Evolutionary conservation across 1,140 invertebrate genomes (phyloP).

Genomic region (Zaprionus africanus): DNA sequence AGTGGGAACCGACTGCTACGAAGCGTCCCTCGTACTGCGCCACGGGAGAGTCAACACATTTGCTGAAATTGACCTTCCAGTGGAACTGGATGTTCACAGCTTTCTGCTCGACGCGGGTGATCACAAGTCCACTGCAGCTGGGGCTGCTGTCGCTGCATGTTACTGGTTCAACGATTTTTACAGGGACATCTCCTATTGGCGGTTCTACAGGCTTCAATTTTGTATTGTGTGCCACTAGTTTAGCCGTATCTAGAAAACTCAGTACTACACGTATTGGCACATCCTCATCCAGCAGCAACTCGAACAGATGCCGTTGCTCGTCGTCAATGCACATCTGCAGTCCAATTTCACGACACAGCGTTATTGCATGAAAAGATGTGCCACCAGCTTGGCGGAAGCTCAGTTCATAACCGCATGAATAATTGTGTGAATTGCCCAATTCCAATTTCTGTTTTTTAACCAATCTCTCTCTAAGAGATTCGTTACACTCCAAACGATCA

Average conservation of each 20-base stretch:
- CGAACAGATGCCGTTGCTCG: conserved; percentile 61
- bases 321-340: conserved; percentile 57
- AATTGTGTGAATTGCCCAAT: background rate
- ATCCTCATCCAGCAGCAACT: conserved; percentile 55
- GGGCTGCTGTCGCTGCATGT: background rate
- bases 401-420: conserved; percentile 37
- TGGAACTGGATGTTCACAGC: conserved; percentile 47
- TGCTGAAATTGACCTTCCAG: conserved; percentile 85
- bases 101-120: conserved; percentile 57
- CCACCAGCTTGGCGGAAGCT: conserved; percentile 71
- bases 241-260: conserved; percentile 51
- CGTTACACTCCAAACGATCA: conserved; percentile 63
- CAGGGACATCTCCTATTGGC: background rate
- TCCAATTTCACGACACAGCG: conserved; percentile 64
- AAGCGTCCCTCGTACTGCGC: conserved; percentile 66
- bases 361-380: conserved; percentile 78
- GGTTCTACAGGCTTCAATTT: conserved; percentile 58
- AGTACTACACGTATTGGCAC: conserved; percentile 50
- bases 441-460: conserved; percentile 45
- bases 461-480: conserved; percentile 13
- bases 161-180: background rate
- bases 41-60: conserved; percentile 86
- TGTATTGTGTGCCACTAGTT: conserved; percentile 57
- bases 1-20: conserved; percentile 73
- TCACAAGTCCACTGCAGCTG: conserved; percentile 29